These are phyloP conservation scores for Scotopteryx bipunctaria DNA, from an alignment of 2,888 invertebrate species.

Conservation along the genomic window DNA sequence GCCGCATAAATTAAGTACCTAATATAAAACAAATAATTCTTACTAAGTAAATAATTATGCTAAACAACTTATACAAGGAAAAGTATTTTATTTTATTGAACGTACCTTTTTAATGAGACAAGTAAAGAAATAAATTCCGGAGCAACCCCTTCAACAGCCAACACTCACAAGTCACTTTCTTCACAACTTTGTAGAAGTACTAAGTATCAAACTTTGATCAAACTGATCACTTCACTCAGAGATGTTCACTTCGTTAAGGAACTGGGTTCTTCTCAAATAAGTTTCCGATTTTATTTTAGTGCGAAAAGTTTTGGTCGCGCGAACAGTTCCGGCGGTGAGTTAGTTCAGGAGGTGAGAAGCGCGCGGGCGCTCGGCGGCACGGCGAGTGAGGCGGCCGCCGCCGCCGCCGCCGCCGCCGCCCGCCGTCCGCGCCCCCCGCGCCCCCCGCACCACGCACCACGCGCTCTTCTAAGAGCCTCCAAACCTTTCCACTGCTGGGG, in stretches of 20 bases:
- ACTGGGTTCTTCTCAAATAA: background rate
- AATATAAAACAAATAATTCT: no score
- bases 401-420: no score
- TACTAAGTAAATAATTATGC: no score
- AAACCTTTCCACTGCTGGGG: no score
- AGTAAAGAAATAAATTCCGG: conserved; percentile 3
- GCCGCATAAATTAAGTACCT: no score
- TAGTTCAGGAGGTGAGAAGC: background rate
- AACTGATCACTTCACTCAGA: conserved; percentile 6
- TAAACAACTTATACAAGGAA: no score
- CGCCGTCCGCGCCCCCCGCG: no score
- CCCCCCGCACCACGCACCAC: no score
- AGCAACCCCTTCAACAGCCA: background rate
- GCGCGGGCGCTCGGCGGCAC: conserved; percentile 9
- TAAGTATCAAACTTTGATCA: conserved; percentile 8
- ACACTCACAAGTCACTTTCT: conserved; percentile 9
- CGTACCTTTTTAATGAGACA: conserved; percentile 5
- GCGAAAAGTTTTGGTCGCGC: conserved; percentile 13
- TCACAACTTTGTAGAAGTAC: conserved; percentile 8
- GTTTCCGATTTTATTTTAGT: background rate
- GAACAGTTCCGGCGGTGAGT: background rate
- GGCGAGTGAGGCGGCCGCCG: no score
- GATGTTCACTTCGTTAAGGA: background rate
- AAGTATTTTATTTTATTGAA: background rate
- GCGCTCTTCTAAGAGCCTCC: no score